Conservation (phyloP, 2,797 vertebrate genomes). For the Lindbergichthys nudifrons region DNA sequence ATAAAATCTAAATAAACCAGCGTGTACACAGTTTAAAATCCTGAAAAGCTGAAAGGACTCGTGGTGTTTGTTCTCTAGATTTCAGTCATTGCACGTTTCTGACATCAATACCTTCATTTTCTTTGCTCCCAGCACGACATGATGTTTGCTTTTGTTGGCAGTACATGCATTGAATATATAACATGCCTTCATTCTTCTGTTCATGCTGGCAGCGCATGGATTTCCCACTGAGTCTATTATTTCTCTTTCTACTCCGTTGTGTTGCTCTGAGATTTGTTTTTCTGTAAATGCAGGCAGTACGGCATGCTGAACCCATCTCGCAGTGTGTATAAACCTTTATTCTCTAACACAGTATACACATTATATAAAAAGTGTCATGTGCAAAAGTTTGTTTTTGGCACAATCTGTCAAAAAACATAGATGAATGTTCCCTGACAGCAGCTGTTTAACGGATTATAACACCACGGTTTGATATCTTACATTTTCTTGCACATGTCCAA, state of each 20-base stretch:
- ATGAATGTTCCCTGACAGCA: too few species aligned
- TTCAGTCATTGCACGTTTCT: conserved; percentile 5
- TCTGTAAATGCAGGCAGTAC: neutral
- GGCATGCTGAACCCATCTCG: neutral
- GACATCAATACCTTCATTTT: conserved; percentile 5
- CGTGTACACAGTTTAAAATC: neutral
- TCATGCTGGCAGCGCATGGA: neutral
- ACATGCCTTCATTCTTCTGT: neutral
- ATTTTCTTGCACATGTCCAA: too few species aligned
- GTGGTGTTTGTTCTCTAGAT: conserved; percentile 10
- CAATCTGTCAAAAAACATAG: too few species aligned
- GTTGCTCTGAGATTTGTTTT: neutral
- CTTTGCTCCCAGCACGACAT: conserved; percentile 3
- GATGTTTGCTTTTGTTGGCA: conserved; percentile 12
- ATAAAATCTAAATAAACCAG: too few species aligned
- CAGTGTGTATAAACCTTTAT: neutral
- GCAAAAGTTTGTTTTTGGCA: too few species aligned
- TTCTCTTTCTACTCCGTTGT: neutral
- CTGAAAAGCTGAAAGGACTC: neutral
- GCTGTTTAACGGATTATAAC: too few species aligned
- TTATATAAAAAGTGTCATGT: too few species aligned
- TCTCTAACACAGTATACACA: neutral
- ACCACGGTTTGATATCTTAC: too few species aligned
- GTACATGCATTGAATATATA: conserved; percentile 4
- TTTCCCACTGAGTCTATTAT: conserved; percentile 20